Percentiles rank a stretch among this genome's conserved stretches.
phyloP scores from a whole-genome alignment of 2,888 invertebrate species.

The Oxystoma pomonae region DNA sequence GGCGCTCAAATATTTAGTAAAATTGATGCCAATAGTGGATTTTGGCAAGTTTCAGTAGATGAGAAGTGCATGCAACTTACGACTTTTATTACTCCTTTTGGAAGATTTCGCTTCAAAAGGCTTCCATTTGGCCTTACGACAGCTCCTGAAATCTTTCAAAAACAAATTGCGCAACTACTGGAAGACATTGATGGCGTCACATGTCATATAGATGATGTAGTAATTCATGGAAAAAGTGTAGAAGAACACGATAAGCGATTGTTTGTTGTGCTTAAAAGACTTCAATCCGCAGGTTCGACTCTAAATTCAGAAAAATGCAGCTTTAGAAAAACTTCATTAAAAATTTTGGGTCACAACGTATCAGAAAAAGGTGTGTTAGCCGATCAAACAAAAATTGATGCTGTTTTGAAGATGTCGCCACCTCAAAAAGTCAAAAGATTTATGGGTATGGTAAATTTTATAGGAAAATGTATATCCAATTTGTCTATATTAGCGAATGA shows the following conservation, averaged over 20 bases:
- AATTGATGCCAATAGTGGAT: background rate
- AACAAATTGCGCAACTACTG: too few relatives aligned
- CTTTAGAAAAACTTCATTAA: background rate
- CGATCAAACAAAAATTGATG: background rate
- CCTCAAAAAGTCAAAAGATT: background rate
- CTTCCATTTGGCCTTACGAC: background rate
- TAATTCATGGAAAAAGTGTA: background rate
- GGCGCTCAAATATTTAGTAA: background rate
- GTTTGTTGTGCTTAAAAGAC: background rate
- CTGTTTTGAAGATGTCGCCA: background rate
- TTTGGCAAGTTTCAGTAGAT: background rate
- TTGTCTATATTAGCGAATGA: too few relatives aligned
- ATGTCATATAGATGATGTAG: too few relatives aligned
- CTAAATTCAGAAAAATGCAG: background rate
- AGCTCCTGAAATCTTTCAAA: background rate
- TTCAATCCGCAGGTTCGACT: background rate
- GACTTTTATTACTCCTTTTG: background rate
- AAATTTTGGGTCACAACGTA: background rate
- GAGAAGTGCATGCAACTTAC: background rate
- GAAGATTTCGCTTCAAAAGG: background rate
- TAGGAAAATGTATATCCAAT: background rate
- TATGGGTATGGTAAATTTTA: background rate
- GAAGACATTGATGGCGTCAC: too few relatives aligned
- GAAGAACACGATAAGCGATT: background rate
- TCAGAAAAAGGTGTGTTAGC: background rate